Conservation (phyloP, 1,140 invertebrate species). For the Lepidotrigona ventralis region DNA sequence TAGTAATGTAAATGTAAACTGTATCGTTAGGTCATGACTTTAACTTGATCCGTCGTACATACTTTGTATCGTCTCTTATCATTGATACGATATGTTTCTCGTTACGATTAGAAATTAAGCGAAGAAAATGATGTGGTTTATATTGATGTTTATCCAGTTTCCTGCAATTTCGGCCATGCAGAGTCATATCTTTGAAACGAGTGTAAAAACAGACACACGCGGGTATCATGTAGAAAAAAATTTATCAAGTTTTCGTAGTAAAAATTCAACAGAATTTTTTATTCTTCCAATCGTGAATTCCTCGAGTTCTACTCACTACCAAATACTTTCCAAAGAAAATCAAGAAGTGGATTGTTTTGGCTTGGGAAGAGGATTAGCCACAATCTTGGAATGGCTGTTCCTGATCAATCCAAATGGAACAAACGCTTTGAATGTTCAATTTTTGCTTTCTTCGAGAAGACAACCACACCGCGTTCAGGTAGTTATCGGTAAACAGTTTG, state of each 20-base stretch:
- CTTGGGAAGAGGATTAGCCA: conserved; percentile 61
- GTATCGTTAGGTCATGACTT: conserved; percentile 9
- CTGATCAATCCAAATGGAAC: conserved; percentile 55
- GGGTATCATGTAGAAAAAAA: not conserved
- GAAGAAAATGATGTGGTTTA: not conserved
- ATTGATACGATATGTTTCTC: not conserved
- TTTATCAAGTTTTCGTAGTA: not conserved
- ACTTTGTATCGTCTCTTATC: not conserved
- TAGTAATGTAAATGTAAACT: conserved; percentile 13
- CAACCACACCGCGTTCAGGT: conserved; percentile 65
- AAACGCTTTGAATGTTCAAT: conserved; percentile 68
- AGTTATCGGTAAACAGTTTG: conserved; percentile 79
- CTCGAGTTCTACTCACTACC: not conserved
- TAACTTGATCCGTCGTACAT: not conserved
- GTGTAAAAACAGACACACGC: not conserved
- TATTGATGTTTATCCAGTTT: not conserved
- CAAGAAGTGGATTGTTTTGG: conserved; percentile 73
- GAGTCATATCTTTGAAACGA: not conserved
- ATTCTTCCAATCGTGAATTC: conserved; percentile 13
- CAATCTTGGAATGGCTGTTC: conserved; percentile 64
- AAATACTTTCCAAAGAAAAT: not conserved
- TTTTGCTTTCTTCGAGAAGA: conserved; percentile 70
- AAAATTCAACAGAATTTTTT: conserved; percentile 30
- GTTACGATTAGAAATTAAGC: not conserved
- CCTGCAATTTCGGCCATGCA: not conserved